Conservation (phyloP, 2,113 vertebrate species). For the Dinomys branickii region DNA sequence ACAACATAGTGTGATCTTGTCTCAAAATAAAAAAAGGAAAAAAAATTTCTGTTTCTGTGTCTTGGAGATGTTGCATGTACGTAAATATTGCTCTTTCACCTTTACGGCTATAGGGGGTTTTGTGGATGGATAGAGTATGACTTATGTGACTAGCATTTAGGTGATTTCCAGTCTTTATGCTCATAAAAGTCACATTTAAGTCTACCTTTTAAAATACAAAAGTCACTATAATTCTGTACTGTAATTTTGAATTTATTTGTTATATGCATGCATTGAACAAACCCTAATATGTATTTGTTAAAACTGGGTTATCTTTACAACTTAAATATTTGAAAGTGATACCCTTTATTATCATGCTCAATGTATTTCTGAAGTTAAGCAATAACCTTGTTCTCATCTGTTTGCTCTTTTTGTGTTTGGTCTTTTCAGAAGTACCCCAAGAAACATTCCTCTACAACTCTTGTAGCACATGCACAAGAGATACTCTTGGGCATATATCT, state of each 20-base stretch:
- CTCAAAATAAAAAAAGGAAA: neutral
- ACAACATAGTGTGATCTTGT: neutral
- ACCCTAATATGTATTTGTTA: neutral
- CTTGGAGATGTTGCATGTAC: neutral
- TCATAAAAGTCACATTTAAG: neutral
- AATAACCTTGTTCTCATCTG: neutral
- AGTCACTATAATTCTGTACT: neutral
- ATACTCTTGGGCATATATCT: neutral
- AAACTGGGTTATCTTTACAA: neutral
- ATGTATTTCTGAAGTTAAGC: neutral
- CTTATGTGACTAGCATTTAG: neutral
- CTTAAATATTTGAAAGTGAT: conserved; percentile 1
- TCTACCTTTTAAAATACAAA: neutral
- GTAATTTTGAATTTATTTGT: conserved; percentile 16
- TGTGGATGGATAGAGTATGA: neutral
- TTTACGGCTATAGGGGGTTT: neutral
- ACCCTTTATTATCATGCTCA: neutral
- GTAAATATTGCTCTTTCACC: neutral
- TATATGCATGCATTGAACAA: neutral
- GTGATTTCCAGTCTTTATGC: neutral
- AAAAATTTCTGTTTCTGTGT: neutral
- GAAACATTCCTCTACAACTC: neutral
- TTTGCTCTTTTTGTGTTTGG: neutral
- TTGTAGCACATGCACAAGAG: neutral
- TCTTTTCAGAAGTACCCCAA: neutral